Percentiles rank a stretch among this genome's conserved stretches.
Conservation (phyloP, 2,797 vertebrate species). For the Sebastes matsubarae region DNA sequence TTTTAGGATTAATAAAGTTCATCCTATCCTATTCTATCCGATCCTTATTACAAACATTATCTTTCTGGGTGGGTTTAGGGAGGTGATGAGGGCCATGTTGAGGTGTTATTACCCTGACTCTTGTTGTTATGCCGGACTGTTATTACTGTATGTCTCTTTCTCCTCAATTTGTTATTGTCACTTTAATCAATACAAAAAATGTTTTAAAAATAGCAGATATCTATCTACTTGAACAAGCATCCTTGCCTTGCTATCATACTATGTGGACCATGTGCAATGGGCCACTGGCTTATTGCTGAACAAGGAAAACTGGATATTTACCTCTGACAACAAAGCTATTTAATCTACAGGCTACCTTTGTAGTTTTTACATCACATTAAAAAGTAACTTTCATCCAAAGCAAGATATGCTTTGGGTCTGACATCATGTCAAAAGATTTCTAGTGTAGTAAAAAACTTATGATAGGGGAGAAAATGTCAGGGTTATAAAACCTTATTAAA, state of each 20-base stretch:
- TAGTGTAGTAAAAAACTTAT: neutral
- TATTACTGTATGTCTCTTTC: neutral
- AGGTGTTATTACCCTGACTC: neutral
- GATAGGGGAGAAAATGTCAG: neutral
- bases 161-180: neutral
- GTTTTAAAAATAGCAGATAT: neutral
- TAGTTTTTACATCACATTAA: neutral
- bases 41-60: too few species aligned
- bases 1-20: too few species aligned
- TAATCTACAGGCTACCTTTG: neutral
- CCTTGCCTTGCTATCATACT: neutral
- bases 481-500: neutral
- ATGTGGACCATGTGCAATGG: neutral
- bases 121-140: neutral
- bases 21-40: too few species aligned
- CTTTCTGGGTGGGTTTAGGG: neutral
- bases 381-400: neutral
- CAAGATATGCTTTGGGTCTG: neutral
- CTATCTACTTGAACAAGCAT: neutral
- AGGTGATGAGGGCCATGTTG: neutral
- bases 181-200: neutral
- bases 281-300: neutral
- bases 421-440: neutral
- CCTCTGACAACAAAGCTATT: neutral
- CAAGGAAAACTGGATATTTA: neutral